Conservation (phyloP, 2,113 vertebrate genomes). For the Bathybates hornii region DNA sequence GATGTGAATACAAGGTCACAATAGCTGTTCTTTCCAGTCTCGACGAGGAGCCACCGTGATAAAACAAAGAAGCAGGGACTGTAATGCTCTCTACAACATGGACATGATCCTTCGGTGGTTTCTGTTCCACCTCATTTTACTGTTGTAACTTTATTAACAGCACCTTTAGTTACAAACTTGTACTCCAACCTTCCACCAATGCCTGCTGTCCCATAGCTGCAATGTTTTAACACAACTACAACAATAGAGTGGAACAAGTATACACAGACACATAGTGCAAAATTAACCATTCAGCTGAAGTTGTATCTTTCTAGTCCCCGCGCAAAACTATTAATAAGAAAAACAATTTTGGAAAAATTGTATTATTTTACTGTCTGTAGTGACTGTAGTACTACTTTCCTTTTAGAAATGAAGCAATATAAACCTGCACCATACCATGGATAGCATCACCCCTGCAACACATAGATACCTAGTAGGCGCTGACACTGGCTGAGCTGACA, state of each 20-base stretch:
- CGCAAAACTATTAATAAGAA: neutral
- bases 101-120: neutral
- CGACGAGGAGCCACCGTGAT: neutral
- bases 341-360: neutral
- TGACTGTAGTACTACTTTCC: neutral
- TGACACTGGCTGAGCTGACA: neutral
- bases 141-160: neutral
- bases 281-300: neutral
- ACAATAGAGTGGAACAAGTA: neutral
- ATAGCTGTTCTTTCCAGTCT: neutral
- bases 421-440: fast-evolving
- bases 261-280: neutral
- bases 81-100: neutral
- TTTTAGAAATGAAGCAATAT: neutral
- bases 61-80: neutral
- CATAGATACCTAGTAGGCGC: neutral
- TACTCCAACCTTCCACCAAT: neutral
- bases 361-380: fast-evolving
- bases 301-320: fast-evolving
- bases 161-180: neutral
- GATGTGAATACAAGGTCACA: neutral
- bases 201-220: neutral
- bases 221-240: neutral
- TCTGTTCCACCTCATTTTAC: neutral
- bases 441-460: neutral